These are phyloP conservation scores for Spea multiplicata DNA, from an alignment of 2,113 vertebrate genomes.

Conservation along the genomic window DNA sequence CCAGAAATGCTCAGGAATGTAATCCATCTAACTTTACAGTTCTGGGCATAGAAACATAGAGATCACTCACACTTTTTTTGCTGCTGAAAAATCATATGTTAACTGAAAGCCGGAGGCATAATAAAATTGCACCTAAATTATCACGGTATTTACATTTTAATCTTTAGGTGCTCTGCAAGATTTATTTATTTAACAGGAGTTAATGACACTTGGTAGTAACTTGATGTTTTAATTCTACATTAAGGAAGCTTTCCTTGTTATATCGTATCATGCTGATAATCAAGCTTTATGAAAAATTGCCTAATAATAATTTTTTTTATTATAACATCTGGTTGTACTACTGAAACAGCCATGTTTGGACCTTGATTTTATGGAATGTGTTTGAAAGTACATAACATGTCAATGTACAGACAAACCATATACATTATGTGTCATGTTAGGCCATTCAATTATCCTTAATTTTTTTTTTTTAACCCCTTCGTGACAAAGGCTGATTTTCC, in stretches of 20 bases:
- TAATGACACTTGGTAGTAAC: neutral
- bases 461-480: too few relatives aligned
- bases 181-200: too few relatives aligned
- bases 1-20: neutral
- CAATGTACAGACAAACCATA: too few relatives aligned
- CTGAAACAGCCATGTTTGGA: neutral
- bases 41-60: neutral
- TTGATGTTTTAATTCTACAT: neutral
- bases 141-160: too few relatives aligned
- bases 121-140: neutral
- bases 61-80: neutral
- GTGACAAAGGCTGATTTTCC: too few relatives aligned
- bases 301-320: too few relatives aligned
- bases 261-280: neutral
- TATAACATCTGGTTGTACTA: too few relatives aligned
- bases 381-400: too few relatives aligned
- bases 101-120: neutral
- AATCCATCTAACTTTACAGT: slow-evolving; percentile 6
- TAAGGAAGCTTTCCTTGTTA: neutral
- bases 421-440: too few relatives aligned
- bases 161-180: too few relatives aligned
- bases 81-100: neutral
- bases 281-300: neutral
- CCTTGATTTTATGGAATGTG: too few relatives aligned
- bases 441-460: too few relatives aligned